These are phyloP conservation scores for Pristionchus maxplancki DNA, from an alignment of 2,888 invertebrate species.

Conservation along the genomic window DNA sequence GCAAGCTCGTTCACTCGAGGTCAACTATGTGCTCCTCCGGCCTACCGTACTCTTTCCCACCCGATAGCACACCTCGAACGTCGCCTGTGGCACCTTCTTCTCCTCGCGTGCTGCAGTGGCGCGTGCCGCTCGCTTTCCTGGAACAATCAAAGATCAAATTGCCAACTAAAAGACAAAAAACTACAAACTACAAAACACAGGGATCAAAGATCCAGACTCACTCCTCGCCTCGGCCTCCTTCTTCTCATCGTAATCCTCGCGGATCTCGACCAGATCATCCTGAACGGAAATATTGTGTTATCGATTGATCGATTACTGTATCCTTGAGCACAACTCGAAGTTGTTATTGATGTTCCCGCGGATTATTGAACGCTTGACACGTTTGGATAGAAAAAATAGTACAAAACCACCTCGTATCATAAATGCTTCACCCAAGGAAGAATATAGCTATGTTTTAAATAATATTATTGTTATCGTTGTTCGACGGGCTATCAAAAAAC, in stretches of 20 bases:
- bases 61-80: constrained; percentile 8
- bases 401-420: no score
- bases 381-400: no score
- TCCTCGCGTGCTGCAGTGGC: constrained; percentile 4
- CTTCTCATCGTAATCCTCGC: constrained; percentile 46
- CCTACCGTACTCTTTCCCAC: background rate
- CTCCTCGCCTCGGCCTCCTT: constrained; percentile 47
- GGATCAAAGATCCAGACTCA: background rate
- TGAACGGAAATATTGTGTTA: background rate
- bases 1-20: background rate
- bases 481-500: no score
- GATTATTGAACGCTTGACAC: no score
- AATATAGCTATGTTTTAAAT: no score
- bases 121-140: constrained; percentile 16
- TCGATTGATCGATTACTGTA: no score
- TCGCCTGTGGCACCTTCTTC: constrained; percentile 36
- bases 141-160: background rate
- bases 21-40: background rate
- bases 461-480: no score
- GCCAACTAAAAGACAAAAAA: background rate
- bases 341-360: no score
- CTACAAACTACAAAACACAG: background rate
- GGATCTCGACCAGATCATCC: constrained; percentile 40
- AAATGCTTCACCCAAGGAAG: no score
- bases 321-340: no score